Base-by-base conservation (phyloP, 37 sponge, comb jelly and placozoan species). In the Aplysina aerophoba region DNA sequence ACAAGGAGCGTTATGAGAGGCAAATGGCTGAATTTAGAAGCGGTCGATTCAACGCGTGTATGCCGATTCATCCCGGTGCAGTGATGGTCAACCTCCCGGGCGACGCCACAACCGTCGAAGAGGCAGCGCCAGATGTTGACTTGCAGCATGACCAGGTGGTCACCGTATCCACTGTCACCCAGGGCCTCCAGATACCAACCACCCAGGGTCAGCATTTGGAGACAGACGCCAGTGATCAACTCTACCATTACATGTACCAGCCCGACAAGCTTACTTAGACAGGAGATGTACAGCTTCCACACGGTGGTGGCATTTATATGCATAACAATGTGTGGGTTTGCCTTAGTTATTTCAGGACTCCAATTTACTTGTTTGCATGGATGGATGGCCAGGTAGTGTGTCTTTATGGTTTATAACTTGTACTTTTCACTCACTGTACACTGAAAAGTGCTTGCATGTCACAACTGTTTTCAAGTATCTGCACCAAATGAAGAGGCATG, bases 401-500 rank as follows among this genome's bases (percentile, higher is more conserved):
- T n/a, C n/a, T n/a, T n/a, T n/a, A n/a, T n/a, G n/a, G n/a, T n/a
- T n/a, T n/a, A n/a, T n/a, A n/a, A n/a, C n/a, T n/a, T n/a, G n/a
- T n/a, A n/a, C n/a, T n/a, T n/a, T n/a, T n/a, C n/a, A 81, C 92
- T 80, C 62, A 93, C 94, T 84, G 63, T 94, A 94, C 4, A 82
- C 94, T 16, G 84, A 83, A 64, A 85, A 94, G 71, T 88, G 89
- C 86, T 94, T 94, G 79, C 94, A 94, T 21, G 89, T 89, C 0
- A 81, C 85, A 34, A 88, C 85, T 3, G 82, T 79, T 58, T 94
- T 94, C 81, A 91, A 66, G 38, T 91, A 91, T 84, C 94, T 94
- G 68, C 50, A 44, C 50, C 50, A 44, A 44, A 8, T 44, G 50
- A 44, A 44, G 3, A 44, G 50, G 50, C 8, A 8, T 3, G 50